These are phyloP conservation scores for Macropodus opercularis DNA, from an alignment of 2,797 vertebrate genomes.

Conservation along the genomic window DNA sequence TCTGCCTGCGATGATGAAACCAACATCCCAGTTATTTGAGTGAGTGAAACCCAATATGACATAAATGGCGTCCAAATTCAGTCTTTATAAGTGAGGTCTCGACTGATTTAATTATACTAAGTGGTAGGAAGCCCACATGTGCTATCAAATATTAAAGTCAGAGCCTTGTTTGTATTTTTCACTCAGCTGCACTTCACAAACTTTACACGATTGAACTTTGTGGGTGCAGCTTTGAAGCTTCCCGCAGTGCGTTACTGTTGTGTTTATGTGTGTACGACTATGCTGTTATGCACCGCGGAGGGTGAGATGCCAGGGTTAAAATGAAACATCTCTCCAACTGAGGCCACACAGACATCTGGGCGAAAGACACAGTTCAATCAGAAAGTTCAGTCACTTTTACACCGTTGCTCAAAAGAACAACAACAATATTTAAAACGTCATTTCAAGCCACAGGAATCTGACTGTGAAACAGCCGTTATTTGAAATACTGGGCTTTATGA, in stretches of 20 bases:
- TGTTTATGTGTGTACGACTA: no score
- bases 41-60: slow-evolving; percentile 51
- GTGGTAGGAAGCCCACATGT: slow-evolving; percentile 58
- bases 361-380: no score
- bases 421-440: no score
- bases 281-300: background rate
- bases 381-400: no score
- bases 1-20: slow-evolving; percentile 43
- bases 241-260: no score
- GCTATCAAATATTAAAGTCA: slow-evolving; percentile 65
- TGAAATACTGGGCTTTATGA: background rate
- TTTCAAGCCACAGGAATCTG: no score
- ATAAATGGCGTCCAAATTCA: slow-evolving; percentile 60
- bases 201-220: slow-evolving; percentile 14
- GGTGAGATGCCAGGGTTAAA: no score
- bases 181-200: slow-evolving; percentile 28
- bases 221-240: slow-evolving; percentile 5
- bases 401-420: no score
- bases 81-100: slow-evolving; percentile 58
- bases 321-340: no score
- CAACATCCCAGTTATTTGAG: slow-evolving; percentile 47
- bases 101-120: slow-evolving; percentile 68
- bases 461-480: no score
- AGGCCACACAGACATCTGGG: no score
- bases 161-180: slow-evolving; percentile 54